Evolutionary conservation across 1,140 invertebrate species (phyloP), one percentile per base, ranked within the genome.

Genomic region (Phocides pigmalion): DNA sequence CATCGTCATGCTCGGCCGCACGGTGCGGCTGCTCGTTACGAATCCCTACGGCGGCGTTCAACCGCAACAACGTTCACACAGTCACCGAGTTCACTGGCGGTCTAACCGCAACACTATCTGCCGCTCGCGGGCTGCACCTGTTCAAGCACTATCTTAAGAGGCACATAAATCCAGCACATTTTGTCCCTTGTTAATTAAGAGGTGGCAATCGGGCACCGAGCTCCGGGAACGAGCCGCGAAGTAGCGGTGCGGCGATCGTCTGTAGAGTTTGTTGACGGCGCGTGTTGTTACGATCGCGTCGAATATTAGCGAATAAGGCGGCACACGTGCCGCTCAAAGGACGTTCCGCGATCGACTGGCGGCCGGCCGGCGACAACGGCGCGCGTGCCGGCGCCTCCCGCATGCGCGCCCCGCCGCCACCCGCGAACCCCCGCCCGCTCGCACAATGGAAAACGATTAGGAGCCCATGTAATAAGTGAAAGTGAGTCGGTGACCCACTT

Each of bases 391-490:
- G 80, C 82, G 81, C 88, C 89, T 91, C 83, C 84, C 88, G 87
- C 85, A 84, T 89, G 87, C 81, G 86, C 89, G 92, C 88, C 92
- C 92, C 92, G 91, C 92, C 90, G 92, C 87, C 76, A 82, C 88
- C 80, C 90, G 85, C 76, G 84, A 73, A 81, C 80, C 76, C 79
- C 84, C 84, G 80, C 87, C 84, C 89, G 87, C 90, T 89, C 87
- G 84, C 91, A 93, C 93, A 93, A 93, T 93, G 93, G 92, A 93
- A 92, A 93, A 93, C 93, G 93, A 93, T 93, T 93, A 93, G 92
- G 89, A 91, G 89, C 87, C 92, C 92, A 93, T 93, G 93, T 93
- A 94, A 94, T 94, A 93, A 93, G 93, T 94, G 93, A 94, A 94
- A 94, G 93, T 94, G 93, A 93, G 90, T 92, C 87, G 92, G 92